A percentile compares a stretch with the other conserved stretches of the same genome.
phyloP scores from a whole-genome alignment of 2,113 vertebrate species.

The Dascyllus trimaculatus region DNA sequence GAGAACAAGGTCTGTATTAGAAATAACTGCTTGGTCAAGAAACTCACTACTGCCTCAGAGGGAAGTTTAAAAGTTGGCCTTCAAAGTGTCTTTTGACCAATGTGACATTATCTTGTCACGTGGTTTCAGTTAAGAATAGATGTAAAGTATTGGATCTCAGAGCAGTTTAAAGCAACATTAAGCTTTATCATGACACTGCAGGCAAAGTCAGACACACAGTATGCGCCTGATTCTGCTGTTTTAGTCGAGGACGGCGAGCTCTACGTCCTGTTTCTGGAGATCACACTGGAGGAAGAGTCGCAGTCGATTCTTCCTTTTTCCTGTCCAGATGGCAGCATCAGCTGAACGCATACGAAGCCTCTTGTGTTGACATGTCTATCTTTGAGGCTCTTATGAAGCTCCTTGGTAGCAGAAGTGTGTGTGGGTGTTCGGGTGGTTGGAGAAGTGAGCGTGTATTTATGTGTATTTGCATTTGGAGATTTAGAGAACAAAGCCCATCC shows the following conservation, averaged over 20 bases:
- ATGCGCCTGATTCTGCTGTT: conserved; percentile 7
- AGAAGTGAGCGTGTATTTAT: not conserved
- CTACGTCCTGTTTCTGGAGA: conserved; percentile 55
- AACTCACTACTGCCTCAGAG: not conserved
- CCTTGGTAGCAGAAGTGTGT: conserved; percentile 45
- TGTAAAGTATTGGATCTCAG: not conserved
- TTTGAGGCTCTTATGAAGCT: conserved; percentile 49
- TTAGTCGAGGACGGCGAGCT: not conserved
- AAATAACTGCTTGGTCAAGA: conserved; percentile 30
- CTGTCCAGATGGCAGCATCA: conserved; percentile 80
- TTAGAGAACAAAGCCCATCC: not conserved
- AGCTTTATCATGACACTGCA: not conserved
- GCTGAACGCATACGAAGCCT: conserved; percentile 60
- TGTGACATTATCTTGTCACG: not conserved
- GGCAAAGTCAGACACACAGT: not conserved
- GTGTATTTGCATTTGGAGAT: conserved; percentile 3
- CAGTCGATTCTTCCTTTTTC: conserved; percentile 71
- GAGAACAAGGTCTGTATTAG: conserved; percentile 8
- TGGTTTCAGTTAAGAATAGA: not conserved
- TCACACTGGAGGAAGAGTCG: conserved; percentile 51
- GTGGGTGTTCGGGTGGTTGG: conserved; percentile 46
- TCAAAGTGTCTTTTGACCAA: not conserved
- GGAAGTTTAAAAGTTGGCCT: not conserved
- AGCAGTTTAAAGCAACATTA: not conserved
- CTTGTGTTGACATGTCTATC: conserved; percentile 45